Evolutionary conservation across 1,140 invertebrate species (phyloP).

Genomic region (Atta colombica): DNA sequence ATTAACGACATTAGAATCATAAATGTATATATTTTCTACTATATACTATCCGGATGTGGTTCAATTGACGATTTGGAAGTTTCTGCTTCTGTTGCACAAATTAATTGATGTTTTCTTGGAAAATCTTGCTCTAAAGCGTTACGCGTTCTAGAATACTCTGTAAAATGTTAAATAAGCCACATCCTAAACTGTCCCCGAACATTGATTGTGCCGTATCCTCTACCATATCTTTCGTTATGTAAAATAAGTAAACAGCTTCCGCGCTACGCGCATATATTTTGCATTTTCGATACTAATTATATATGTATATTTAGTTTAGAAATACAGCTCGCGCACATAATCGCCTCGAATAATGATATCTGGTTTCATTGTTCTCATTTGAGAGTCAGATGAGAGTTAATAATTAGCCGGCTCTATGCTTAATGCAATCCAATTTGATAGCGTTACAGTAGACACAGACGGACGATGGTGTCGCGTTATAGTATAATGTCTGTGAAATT

Average conservation of each 20-base stretch:
- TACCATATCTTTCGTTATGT: slow-evolving; percentile 15
- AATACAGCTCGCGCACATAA: slow-evolving; percentile 62
- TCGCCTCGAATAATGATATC: slow-evolving; percentile 16
- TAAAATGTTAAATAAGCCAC: not conserved
- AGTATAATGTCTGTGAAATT: slow-evolving; percentile 63
- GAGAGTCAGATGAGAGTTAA: not conserved
- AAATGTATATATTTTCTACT: slow-evolving; percentile 16
- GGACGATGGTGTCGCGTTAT: slow-evolving; percentile 36
- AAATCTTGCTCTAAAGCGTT: not conserved
- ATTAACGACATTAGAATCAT: not conserved
- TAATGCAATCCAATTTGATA: slow-evolving; percentile 20
- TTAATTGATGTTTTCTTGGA: not conserved
- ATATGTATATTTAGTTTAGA: slow-evolving; percentile 63
- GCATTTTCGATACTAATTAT: slow-evolving; percentile 75
- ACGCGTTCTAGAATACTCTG: not conserved
- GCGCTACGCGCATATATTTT: slow-evolving; percentile 69
- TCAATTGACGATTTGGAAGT: not conserved
- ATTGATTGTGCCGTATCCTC: slow-evolving; percentile 14
- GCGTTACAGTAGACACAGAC: slow-evolving; percentile 46
- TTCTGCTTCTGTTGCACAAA: not conserved
- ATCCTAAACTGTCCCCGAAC: not conserved
- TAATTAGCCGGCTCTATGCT: not conserved
- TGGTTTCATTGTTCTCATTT: not conserved
- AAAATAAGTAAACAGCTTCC: slow-evolving; percentile 71
- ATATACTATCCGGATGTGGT: not conserved